A percentile compares a stretch with the other conserved stretches of the same genome.
Conservation (phyloP, 2,113 vertebrate genomes). For the Gambusia holbrooki region DNA sequence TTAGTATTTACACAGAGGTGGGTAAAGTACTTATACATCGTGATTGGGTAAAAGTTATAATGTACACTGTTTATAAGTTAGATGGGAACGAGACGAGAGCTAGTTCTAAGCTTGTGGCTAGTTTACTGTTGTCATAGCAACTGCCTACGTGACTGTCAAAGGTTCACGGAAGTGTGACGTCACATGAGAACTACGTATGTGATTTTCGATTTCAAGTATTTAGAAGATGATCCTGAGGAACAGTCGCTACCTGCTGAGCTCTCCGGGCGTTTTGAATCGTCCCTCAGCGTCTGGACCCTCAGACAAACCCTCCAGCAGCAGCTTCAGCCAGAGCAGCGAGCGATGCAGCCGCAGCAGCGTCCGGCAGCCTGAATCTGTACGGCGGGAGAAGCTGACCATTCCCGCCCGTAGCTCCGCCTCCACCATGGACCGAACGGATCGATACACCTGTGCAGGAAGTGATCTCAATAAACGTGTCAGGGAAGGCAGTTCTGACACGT, state of each 20-base stretch:
- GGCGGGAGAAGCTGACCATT: slow-evolving; percentile 46
- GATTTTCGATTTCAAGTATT: neutral
- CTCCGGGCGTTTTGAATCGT: slow-evolving; percentile 45
- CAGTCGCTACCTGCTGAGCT: slow-evolving; percentile 62
- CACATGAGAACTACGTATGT: no score
- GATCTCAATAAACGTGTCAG: no score
- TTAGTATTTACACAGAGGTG: no score
- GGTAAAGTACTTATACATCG: no score
- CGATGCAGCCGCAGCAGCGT: slow-evolving; percentile 70
- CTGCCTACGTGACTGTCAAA: no score
- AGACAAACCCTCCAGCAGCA: slow-evolving; percentile 64
- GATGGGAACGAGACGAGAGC: no score
- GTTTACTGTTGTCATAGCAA: no score
- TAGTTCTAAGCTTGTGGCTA: no score
- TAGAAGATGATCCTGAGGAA: neutral
- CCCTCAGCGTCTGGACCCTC: slow-evolving; percentile 38
- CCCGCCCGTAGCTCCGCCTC: slow-evolving; percentile 51
- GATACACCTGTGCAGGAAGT: slow-evolving; percentile 41
- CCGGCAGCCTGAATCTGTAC: slow-evolving; percentile 60
- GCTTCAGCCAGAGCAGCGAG: slow-evolving; percentile 64
- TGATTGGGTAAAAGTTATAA: no score
- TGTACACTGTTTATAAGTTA: no score
- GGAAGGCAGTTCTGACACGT: neutral
- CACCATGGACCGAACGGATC: slow-evolving; percentile 60
- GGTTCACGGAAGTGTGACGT: no score